Evolutionary conservation across 2,797 vertebrate genomes (phyloP).

Genomic region (Uromys caudimaculatus): DNA sequence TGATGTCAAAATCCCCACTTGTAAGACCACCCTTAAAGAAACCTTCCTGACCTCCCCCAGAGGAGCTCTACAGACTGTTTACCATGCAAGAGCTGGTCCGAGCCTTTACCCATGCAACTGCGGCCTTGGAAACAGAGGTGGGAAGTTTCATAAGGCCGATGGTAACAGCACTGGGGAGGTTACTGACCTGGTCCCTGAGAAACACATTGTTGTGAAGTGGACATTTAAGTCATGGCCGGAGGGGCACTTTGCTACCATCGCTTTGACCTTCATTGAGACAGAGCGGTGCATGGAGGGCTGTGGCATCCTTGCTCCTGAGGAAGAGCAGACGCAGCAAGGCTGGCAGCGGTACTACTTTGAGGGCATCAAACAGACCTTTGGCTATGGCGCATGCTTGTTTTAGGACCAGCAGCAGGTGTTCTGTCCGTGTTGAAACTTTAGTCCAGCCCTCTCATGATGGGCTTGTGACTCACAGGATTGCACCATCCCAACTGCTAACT

Average conservation of each 20-base stretch:
- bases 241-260: constrained; percentile 95
- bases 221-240: constrained; percentile 97
- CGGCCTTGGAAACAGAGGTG: constrained; percentile 92
- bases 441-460: constrained; percentile 80
- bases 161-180: constrained; percentile 96
- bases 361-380: constrained; percentile 99
- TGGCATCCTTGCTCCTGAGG: constrained; percentile 93
- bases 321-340: constrained; percentile 95
- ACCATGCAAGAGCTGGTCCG: constrained; percentile 96
- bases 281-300: constrained; percentile 94
- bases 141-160: constrained; percentile 94
- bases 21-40: constrained; percentile 95
- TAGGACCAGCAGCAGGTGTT: constrained; percentile 84
- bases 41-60: constrained; percentile 94
- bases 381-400: constrained; percentile 94
- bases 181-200: constrained; percentile 94
- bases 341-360: constrained; percentile 98
- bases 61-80: constrained; percentile 96
- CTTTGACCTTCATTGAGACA: constrained; percentile 93
- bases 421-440: background rate
- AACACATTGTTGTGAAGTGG: constrained; percentile 97
- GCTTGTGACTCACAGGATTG: constrained; percentile 84
- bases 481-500: constrained; percentile 83
- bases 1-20: constrained; percentile 98
- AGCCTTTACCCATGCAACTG: constrained; percentile 94